Conservation (phyloP, 64 coral and sea anemone genomes). For the Montipora foliosa region DNA sequence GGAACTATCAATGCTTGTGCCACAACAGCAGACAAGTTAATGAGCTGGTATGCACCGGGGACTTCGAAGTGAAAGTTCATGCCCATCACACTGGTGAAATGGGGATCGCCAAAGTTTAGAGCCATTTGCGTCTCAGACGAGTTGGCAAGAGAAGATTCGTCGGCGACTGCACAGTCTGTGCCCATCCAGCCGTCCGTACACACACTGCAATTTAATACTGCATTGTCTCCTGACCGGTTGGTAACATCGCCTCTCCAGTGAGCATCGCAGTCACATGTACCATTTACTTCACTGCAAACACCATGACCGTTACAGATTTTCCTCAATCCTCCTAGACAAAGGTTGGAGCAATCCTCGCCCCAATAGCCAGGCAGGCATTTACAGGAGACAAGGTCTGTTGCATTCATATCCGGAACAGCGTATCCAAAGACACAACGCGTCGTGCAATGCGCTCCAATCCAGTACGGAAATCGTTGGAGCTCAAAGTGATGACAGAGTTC, state of each 20-base stretch:
- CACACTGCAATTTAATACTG: slow-evolving; percentile 46
- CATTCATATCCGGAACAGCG: slow-evolving; percentile 34
- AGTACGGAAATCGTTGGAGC: slow-evolving; percentile 71
- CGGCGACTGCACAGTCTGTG: slow-evolving; percentile 72
- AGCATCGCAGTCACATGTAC: slow-evolving; percentile 77
- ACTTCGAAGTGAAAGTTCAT: slow-evolving; percentile 88
- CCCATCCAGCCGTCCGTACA: slow-evolving; percentile 82
- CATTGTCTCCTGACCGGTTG: slow-evolving; percentile 16
- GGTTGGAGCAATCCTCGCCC: slow-evolving; percentile 83
- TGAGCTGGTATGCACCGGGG: slow-evolving; percentile 76
- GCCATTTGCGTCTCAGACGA: slow-evolving; percentile 46
- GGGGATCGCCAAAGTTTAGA: slow-evolving; percentile 95
- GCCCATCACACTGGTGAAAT: slow-evolving; percentile 86
- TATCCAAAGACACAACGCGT: slow-evolving; percentile 85
- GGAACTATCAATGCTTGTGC: slow-evolving; percentile 88
- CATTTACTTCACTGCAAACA: slow-evolving; percentile 67
- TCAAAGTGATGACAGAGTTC: slow-evolving; percentile 84
- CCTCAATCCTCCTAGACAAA: slow-evolving; percentile 88
- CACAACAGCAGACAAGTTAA: slow-evolving; percentile 50
- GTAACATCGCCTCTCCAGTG: slow-evolving; percentile 73
- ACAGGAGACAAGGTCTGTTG: slow-evolving; percentile 48
- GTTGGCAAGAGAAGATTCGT: slow-evolving; percentile 40
- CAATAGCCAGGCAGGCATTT: slow-evolving; percentile 88
- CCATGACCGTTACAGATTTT: slow-evolving; percentile 88
- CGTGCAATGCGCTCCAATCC: slow-evolving; percentile 79